Percentiles rank a stretch among this genome's conserved stretches.
phyloP scores from a whole-genome alignment of 2,113 vertebrate genomes.

The Hoplias malabaricus region DNA sequence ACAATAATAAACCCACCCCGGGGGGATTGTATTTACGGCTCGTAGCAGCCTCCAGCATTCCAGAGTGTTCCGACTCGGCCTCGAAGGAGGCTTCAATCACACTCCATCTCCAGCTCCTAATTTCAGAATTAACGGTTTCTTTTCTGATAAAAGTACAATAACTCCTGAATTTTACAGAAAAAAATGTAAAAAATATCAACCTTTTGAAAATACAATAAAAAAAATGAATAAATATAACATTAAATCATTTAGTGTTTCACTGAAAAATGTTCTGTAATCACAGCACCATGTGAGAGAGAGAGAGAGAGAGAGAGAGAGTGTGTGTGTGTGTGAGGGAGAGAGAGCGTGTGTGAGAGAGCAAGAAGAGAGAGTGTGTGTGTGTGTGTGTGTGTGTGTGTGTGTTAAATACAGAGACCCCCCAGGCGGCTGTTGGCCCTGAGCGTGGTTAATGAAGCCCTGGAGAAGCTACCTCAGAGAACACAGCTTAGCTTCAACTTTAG shows the following conservation, averaged over 20 bases:
- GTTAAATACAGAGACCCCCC: background rate
- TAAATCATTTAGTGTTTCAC: no score
- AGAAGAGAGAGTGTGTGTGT: background rate
- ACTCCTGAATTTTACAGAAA: no score
- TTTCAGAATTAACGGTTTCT: no score
- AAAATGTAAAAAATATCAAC: no score
- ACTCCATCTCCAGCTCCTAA: background rate
- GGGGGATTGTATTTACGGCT: constrained; percentile 64
- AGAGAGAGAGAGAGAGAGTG: no score
- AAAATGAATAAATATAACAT: background rate
- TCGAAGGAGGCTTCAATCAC: background rate
- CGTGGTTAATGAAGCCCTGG: background rate
- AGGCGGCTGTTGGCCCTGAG: background rate
- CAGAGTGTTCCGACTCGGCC: constrained; percentile 33
- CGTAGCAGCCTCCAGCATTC: no score
- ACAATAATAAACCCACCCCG: constrained; percentile 72
- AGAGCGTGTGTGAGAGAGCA: background rate
- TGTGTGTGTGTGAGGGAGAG: no score
- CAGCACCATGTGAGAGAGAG: no score
- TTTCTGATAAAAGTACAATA: no score
- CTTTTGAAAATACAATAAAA: no score
- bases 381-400: background rate
- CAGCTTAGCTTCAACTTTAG: background rate
- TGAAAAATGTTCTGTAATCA: no score
- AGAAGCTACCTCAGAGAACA: background rate